These are phyloP conservation scores for Acanthoscelides obtectus DNA, from an alignment of 2,888 invertebrate genomes.

Conservation along the genomic window DNA sequence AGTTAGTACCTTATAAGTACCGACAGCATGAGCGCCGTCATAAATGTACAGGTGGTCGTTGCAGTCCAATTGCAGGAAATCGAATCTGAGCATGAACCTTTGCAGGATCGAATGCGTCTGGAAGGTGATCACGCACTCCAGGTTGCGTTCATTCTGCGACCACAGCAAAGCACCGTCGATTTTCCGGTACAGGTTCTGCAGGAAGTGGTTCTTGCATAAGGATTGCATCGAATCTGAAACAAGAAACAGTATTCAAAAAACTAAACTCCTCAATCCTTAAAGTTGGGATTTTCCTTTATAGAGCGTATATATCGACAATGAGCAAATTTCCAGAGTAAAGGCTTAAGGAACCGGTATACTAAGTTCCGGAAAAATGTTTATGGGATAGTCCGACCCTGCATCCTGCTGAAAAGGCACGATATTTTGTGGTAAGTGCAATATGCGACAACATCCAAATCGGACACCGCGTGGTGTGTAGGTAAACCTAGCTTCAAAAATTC, in stretches of 20 bases:
- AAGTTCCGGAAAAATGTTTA: too few species aligned
- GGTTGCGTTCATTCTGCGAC: conserved; percentile 85
- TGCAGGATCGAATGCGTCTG: conserved; percentile 93
- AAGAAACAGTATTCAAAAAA: neutral
- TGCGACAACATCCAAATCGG: too few species aligned
- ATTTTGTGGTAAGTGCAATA: too few species aligned
- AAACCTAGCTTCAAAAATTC: too few species aligned
- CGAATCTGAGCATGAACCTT: conserved; percentile 91
- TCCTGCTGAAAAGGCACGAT: too few species aligned
- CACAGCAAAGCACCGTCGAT: conserved; percentile 87
- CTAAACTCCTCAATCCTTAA: too few species aligned
- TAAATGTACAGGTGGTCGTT: conserved; percentile 91
- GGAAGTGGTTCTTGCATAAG: conserved; percentile 84
- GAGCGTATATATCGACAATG: too few species aligned
- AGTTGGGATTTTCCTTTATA: too few species aligned
- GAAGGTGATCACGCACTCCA: conserved; percentile 90
- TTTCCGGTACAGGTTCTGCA: conserved; percentile 84
- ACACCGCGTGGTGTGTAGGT: too few species aligned
- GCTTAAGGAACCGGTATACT: too few species aligned
- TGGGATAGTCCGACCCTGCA: too few species aligned
- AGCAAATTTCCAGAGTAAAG: too few species aligned
- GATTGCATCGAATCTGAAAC: conserved; percentile 83
- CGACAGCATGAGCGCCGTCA: conserved; percentile 87
- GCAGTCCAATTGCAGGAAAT: conserved; percentile 86
- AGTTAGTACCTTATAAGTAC: conserved; percentile 73